Evolutionary conservation across 2,113 vertebrate species (phyloP), one percentile per base, ranked within the genome.

Genomic region (Osmerus eperlanus): DNA sequence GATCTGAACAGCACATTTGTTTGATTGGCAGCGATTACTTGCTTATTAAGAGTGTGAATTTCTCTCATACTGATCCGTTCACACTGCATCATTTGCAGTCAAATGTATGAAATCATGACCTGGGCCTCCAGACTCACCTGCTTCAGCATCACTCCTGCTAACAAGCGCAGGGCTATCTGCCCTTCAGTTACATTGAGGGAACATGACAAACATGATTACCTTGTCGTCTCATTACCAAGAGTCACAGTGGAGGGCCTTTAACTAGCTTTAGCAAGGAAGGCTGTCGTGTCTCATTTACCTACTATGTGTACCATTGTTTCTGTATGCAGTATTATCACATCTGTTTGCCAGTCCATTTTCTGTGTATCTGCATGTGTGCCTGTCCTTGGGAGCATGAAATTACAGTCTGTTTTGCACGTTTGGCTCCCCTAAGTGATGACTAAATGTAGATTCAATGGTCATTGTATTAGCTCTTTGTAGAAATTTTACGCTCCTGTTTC

Each of bases 381-480:
- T 81, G 41, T 68, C n/a, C n/a, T 19, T 14, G n/a, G 71, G 60
- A 75, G 72, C 4, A 7, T 65, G 47, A 55, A 56, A 60, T 28
- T 61, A 73, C 70, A 78, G 78, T 77, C 58, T 59, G 64, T 72
- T 82, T 72, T 70, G 78, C 71, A 56, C 68, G 21, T 2, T 64
- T 29, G 19, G 62, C 59, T 68, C n/a, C 53, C 65, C 66, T 65
- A 52, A 25, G 1, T 51, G 56, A 56, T 67, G 68, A 64, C 65
- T 25, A 78, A 75, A 77, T 82, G 59, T 56, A 78, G 67, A 86
- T 72, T 58, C 70, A 85, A 81, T 64, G 11, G 8, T 79, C 67
- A 74, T 83, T 72, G 80, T 83, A 55, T 79, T 63, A 32, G 61
- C 68, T 77, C 77, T 78, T 82, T 76, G 32, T 73, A 75, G 84